A percentile compares a stretch with the other conserved stretches of the same genome.
Evolutionary conservation across 1,140 invertebrate genomes (phyloP).

Genomic region (Eumeta japonica): DNA sequence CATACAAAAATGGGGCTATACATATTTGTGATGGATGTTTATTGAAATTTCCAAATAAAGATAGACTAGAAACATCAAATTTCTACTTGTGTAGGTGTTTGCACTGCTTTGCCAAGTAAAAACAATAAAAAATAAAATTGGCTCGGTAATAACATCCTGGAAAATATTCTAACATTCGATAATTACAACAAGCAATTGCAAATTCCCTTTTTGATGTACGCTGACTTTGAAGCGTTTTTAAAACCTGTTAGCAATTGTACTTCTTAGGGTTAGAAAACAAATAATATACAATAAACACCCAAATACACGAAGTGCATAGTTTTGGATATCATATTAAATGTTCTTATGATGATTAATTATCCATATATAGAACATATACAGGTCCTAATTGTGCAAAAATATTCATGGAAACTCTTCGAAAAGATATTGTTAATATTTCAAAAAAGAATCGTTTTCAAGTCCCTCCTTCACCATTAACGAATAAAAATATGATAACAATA

Average conservation of each 20-base stretch:
- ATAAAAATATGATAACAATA: slow-evolving; percentile 9
- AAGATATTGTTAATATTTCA: slow-evolving; percentile 16
- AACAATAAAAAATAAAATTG: slow-evolving; percentile 14
- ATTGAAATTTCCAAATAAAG: slow-evolving; percentile 17
- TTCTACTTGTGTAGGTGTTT: slow-evolving; percentile 21
- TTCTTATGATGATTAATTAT: slow-evolving; percentile 28
- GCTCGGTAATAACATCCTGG: slow-evolving; percentile 10
- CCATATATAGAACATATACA: slow-evolving; percentile 21
- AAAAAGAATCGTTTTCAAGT: slow-evolving; percentile 22
- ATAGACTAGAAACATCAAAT: slow-evolving; percentile 18
- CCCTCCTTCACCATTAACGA: slow-evolving; percentile 15
- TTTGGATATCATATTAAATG: slow-evolving; percentile 38
- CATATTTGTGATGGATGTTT: slow-evolving; percentile 34
- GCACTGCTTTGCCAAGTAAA: slow-evolving; percentile 13
- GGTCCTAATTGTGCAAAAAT: slow-evolving; percentile 22
- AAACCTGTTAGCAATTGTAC: slow-evolving; percentile 17
- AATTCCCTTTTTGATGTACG: slow-evolving; percentile 27
- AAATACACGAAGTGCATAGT: slow-evolving; percentile 31
- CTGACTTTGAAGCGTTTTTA: slow-evolving; percentile 31
- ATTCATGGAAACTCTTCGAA: slow-evolving; percentile 22
- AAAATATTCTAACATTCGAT: slow-evolving; percentile 22
- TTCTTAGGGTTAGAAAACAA: slow-evolving; percentile 11
- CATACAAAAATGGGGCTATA: slow-evolving; percentile 13
- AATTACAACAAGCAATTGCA: slow-evolving; percentile 21
- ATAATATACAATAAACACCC: slow-evolving; percentile 17